Conservation (phyloP, 2,888 invertebrate species). For the Nemoura dubitans region DNA sequence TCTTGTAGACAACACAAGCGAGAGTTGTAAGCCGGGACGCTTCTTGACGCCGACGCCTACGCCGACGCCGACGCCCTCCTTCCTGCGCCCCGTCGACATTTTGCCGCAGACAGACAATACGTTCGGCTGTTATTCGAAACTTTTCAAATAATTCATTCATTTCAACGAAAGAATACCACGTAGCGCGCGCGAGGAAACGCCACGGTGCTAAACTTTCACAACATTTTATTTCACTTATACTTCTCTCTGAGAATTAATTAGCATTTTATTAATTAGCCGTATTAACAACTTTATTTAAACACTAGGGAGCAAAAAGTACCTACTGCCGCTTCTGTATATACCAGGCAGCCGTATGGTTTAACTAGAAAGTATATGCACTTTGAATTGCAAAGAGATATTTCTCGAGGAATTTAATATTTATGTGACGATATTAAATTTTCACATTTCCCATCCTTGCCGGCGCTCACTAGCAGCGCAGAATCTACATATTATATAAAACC, state of each 20-base stretch:
- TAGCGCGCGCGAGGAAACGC: background rate
- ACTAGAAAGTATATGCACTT: background rate
- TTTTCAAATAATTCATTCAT: slow-evolving; percentile 12
- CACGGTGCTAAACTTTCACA: background rate
- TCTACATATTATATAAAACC: background rate
- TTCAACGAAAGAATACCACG: background rate
- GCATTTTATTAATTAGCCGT: background rate
- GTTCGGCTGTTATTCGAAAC: background rate
- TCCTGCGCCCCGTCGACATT: background rate
- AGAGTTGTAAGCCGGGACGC: background rate
- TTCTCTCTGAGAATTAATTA: background rate
- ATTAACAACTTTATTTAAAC: background rate
- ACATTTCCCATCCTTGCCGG: background rate
- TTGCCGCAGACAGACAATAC: background rate
- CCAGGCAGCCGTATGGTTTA: too few relatives aligned
- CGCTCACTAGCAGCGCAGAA: background rate
- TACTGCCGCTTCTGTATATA: too few relatives aligned
- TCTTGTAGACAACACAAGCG: background rate
- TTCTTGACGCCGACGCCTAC: background rate
- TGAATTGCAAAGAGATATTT: background rate
- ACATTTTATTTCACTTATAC: background rate
- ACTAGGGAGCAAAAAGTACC: background rate
- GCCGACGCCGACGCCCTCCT: too few relatives aligned
- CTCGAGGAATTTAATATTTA: background rate
- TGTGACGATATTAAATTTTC: background rate